These are phyloP conservation scores for Ganaspis brasiliensis DNA, from an alignment of 2,888 invertebrate genomes.

Conservation along the genomic window DNA sequence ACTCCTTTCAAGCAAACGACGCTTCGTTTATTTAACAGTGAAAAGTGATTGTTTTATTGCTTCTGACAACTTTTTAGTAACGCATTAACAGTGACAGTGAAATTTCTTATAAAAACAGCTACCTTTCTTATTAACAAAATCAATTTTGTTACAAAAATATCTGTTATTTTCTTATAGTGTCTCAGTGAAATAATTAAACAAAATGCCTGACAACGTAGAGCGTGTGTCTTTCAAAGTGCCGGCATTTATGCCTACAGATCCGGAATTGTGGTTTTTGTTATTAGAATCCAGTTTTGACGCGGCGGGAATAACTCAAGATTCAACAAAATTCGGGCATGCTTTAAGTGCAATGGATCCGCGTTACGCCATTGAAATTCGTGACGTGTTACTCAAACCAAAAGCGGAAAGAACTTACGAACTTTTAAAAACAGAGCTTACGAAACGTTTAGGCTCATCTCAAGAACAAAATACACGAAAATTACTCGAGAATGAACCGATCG, in stretches of 20 bases:
- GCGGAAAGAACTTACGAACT: background rate
- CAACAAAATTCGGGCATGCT: background rate
- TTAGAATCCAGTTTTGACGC: conserved; percentile 40
- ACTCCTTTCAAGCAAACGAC: too few species aligned
- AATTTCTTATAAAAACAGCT: too few species aligned
- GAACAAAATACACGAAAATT: conserved; percentile 57
- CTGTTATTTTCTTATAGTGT: too few species aligned
- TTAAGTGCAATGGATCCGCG: conserved; percentile 63
- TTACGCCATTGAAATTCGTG: conserved; percentile 61
- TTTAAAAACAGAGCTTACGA: conserved; percentile 67
- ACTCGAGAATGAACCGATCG: conserved; percentile 54
- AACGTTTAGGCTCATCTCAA: conserved; percentile 52
- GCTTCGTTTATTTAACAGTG: too few species aligned
- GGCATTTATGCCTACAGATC: conserved; percentile 53
- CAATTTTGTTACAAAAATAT: too few species aligned
- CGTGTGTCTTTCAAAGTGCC: background rate
- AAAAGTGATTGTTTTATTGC: too few species aligned
- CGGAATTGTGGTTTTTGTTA: background rate
- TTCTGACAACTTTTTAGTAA: too few species aligned
- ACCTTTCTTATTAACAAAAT: too few species aligned
- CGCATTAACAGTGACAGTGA: too few species aligned
- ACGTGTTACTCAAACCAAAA: background rate
- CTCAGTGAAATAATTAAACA: too few species aligned
- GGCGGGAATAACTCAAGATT: background rate
- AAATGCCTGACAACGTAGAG: too few species aligned